Percentiles rank a stretch among this genome's conserved stretches.
Evolutionary conservation across 2,888 invertebrate species (phyloP).

Genomic region (Entomobrya multifasciata): DNA sequence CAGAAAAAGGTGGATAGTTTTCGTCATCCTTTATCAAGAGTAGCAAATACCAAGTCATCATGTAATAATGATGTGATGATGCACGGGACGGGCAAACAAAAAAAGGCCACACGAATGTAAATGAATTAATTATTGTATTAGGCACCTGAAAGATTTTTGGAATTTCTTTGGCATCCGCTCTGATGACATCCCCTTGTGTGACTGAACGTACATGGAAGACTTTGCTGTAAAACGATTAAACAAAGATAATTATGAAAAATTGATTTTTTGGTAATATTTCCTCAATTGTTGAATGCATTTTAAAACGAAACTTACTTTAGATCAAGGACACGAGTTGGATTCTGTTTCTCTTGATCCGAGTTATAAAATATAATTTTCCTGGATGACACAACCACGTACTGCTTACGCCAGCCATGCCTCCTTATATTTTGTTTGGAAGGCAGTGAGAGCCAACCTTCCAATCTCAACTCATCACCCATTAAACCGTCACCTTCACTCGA

Average conservation of each 20-base stretch:
- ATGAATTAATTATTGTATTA: neutral
- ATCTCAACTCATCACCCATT: conserved; percentile 84
- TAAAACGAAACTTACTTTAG: conserved; percentile 83
- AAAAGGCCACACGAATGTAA: neutral
- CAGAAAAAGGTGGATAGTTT: conserved; percentile 17
- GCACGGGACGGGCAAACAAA: neutral
- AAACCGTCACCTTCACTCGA: conserved; percentile 78
- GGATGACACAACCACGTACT: conserved; percentile 97
- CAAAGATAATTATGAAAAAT: neutral
- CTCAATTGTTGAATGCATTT: conserved; percentile 85
- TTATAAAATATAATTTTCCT: conserved; percentile 98
- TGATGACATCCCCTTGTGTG: conserved; percentile 99
- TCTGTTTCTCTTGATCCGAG: conserved; percentile 95
- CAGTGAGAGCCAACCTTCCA: conserved; percentile 97
- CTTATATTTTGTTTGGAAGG: conserved; percentile 97
- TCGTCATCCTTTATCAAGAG: conserved; percentile 72
- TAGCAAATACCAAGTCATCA: conserved; percentile 76
- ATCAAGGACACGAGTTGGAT: conserved; percentile 96
- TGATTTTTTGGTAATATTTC: neutral
- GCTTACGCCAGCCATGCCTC: conserved; percentile 97
- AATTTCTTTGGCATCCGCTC: conserved; percentile 99
- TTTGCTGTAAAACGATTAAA: conserved; percentile 86
- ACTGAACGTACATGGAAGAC: conserved; percentile 99
- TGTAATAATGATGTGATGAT: conserved; percentile 5
- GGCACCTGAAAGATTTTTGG: conserved; percentile 95